Base-by-base conservation (phyloP, 2,888 invertebrate species). In the Drosophila tanythrix region DNA sequence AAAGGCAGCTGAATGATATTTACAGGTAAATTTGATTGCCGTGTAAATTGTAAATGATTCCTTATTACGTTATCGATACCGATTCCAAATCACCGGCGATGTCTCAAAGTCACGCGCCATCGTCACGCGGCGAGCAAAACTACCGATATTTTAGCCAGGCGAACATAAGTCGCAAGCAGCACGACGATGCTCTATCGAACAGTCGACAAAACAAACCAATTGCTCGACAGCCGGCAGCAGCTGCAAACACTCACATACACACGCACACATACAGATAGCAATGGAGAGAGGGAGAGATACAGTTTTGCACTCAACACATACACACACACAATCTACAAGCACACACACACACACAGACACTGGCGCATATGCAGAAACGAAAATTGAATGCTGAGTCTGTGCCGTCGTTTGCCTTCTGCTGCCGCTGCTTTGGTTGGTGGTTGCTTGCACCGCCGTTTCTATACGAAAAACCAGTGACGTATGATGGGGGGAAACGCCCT, bases 101-200 rank as follows among this genome's bases (percentile, higher is more conserved):
- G 81, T 77, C 68, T 77, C 25, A 51, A 74, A 77, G 81, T 79
- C 81, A 81, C 81, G 81, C 77, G 78, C 78, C 78, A 78, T 78
- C 78, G 78, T 78, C 83, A 83, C 83, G 83, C 85, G 83, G 83
- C 82, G 77, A 79, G 80, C 81, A 76, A 85, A 89, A 89, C 92
- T 93, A 93, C 93, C 93, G 93, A 93, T 93, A 93, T 93, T 93
- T 91, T 64, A 79, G 90, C 82, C 71, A 92, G 93, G 93, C 74
- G 61, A 73, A 53, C 92, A 91, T 77, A 57, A 76, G 35, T n/a
- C 46, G 2, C 1, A 7, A 79, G 76, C 15, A 1, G 61, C 48
- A 36, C 65, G 74, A 73, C 66, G 62, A 60, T 72, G 76, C 71
- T 72, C 61, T 76, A 80, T 81, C 79, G 77, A 79, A 79, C 81